Evolutionary conservation across 2,797 vertebrate genomes (phyloP), one percentile per base, ranked within the genome.

Genomic region (Manis pentadactyla): DNA sequence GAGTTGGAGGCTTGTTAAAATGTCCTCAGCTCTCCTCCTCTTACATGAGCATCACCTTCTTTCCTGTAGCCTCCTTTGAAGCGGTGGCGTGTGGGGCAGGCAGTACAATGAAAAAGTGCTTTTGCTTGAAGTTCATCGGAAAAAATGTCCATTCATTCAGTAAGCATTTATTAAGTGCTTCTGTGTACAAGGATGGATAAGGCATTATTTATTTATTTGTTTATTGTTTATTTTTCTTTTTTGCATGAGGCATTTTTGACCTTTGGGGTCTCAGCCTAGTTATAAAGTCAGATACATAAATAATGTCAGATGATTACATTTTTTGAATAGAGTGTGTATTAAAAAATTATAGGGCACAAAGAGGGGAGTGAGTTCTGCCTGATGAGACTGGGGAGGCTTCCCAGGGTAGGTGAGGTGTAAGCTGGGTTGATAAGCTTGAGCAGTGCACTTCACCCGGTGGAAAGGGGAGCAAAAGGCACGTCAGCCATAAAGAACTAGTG

Each of bases 101-200:
- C 18, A 39, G 31, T 55, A 23, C 49, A 88, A 53, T 5, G 21
- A 69, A 86, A 69, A 78, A 13, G 27, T 42, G 19, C 9, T 75
- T 95, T 79, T 49, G 75, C 51, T 95, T 90, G 84, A 81, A 61
- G 57, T 15, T 85, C 15, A 7, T 13, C 71, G 66, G 68, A 79
- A 90, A 88, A 85, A 25, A 18, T 86, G 61, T 46, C 59, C n/a
- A 14, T 97, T 87, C 42, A 96, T 42, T 93, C 78, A 15, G 25
- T 18, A 79, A 84, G 31, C 11, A 64, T 78, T 37, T 42, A 75
- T 75, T 53, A 93, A 46, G 29, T 71, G n/a, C 29, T 29, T 82
- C 27, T 66, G 23, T 61, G 51, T 49, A 17, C 11, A 31, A 71
- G 39, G 68, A 27, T 59, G 75, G 73, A 39, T 39, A 39, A 39